These are phyloP conservation scores for Glaucopsyche alexis DNA, from an alignment of 2,888 invertebrate genomes.

Conservation along the genomic window DNA sequence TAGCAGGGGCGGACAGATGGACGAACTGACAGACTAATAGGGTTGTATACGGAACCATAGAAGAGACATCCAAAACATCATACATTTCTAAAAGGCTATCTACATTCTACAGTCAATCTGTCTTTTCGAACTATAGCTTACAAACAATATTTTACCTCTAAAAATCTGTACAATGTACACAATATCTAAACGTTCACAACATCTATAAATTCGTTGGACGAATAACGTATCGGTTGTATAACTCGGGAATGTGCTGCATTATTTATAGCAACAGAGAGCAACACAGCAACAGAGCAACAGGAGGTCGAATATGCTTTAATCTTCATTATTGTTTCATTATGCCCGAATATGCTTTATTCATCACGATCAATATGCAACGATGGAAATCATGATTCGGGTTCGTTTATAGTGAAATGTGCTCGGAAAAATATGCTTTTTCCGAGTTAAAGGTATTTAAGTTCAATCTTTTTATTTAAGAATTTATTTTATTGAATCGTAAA, in stretches of 20 bases:
- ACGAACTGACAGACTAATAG: too few species aligned
- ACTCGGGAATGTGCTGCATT: not conserved
- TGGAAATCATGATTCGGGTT: not conserved
- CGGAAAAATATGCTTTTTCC: not conserved
- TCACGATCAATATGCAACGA: conserved; percentile 5
- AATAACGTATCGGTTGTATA: not conserved
- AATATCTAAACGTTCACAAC: not conserved
- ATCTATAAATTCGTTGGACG: not conserved
- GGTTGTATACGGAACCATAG: too few species aligned
- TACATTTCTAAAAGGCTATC: too few species aligned
- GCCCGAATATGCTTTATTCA: conserved; percentile 5
- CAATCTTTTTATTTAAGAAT: not conserved
- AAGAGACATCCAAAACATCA: not conserved
- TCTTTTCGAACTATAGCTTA: not conserved
- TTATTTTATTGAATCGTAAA: not conserved
- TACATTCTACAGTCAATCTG: not conserved
- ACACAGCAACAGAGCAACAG: not conserved
- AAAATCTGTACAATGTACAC: not conserved
- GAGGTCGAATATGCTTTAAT: not conserved
- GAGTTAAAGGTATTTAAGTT: not conserved
- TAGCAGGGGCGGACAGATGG: too few species aligned
- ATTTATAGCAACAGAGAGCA: not conserved
- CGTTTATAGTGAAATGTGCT: not conserved
- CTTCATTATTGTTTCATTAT: conserved; percentile 10
- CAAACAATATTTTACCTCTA: not conserved